Percentiles rank a stretch among this genome's conserved stretches.
Conservation (phyloP, 2,797 vertebrate genomes). For the Chelmon rostratus region DNA sequence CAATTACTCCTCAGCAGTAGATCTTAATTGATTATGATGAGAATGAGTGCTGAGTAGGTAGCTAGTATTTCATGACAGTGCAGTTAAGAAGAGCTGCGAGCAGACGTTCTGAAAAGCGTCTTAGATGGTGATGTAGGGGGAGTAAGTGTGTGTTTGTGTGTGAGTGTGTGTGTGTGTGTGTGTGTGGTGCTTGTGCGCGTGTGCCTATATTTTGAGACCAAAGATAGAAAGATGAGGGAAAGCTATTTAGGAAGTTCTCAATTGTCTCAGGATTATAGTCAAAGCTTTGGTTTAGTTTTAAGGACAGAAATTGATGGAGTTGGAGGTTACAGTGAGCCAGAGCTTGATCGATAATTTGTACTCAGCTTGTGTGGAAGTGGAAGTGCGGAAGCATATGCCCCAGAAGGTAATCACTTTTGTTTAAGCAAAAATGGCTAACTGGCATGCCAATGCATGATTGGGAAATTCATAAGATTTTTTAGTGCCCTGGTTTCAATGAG, state of each 20-base stretch:
- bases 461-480: slow-evolving; percentile 11
- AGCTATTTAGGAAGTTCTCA: neutral
- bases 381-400: neutral
- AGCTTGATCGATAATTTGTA: neutral
- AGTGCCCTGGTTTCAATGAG: slow-evolving; percentile 16
- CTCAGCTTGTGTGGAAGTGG: neutral
- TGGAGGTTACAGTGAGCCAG: neutral
- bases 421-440: slow-evolving; percentile 9
- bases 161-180: neutral
- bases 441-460: neutral
- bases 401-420: slow-evolving; percentile 2
- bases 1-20: slow-evolving; percentile 70
- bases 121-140: slow-evolving; percentile 3
- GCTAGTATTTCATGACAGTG: slow-evolving; percentile 72
- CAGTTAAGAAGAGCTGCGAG: slow-evolving; percentile 67
- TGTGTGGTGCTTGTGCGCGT: slow-evolving; percentile 5
- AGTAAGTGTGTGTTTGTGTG: slow-evolving; percentile 1
- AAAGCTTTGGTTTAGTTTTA: slow-evolving; percentile 17
- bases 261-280: neutral
- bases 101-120: slow-evolving; percentile 40
- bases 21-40: slow-evolving; percentile 76
- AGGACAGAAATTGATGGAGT: neutral
- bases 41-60: slow-evolving; percentile 76
- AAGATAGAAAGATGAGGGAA: neutral
- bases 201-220: neutral